phyloP scores from a whole-genome alignment of 2,113 vertebrate species.

The Uria lomvia region DNA sequence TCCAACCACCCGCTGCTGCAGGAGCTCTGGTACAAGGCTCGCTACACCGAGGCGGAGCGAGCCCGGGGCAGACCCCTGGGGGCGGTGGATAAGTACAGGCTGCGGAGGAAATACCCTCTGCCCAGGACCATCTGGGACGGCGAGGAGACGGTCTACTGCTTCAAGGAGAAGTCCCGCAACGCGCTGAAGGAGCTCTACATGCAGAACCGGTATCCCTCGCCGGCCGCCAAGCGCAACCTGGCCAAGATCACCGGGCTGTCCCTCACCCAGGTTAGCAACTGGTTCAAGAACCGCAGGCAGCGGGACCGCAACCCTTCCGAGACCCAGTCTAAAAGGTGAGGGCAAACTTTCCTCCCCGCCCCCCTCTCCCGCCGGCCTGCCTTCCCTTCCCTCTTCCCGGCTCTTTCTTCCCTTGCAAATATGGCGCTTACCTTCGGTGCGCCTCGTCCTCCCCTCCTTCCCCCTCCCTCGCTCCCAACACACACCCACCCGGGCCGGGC shows the following conservation, averaged over 20 bases:
- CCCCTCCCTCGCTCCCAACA: slow-evolving; percentile 22
- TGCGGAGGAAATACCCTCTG: slow-evolving; percentile 96
- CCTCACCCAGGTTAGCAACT: slow-evolving; percentile 99
- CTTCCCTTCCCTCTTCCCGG: slow-evolving; percentile 25
- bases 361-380: slow-evolving; percentile 38
- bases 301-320: slow-evolving; percentile 96
- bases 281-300: slow-evolving; percentile 99
- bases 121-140: slow-evolving; percentile 99
- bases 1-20: slow-evolving; percentile 95
- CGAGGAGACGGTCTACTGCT: slow-evolving; percentile 99
- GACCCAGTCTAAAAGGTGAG: slow-evolving; percentile 97
- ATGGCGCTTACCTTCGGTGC: slow-evolving; percentile 67
- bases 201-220: slow-evolving; percentile 96
- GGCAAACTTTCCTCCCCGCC: slow-evolving; percentile 46
- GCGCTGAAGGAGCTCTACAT: slow-evolving; percentile 98
- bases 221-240: slow-evolving; percentile 95
- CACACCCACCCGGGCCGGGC: slow-evolving; percentile 52
- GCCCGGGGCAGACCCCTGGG: slow-evolving; percentile 95
- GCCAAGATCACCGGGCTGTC: slow-evolving; percentile 98
- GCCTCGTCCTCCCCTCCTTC: slow-evolving; percentile 35
- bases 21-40: slow-evolving; percentile 98
- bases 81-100: slow-evolving; percentile 98
- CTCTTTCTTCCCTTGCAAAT: slow-evolving; percentile 64
- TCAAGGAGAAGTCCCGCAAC: slow-evolving; percentile 98
- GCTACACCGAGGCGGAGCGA: slow-evolving; percentile 96